Base-by-base conservation (phyloP, 2,113 vertebrate species). In the Leuciscus idus region DNA sequence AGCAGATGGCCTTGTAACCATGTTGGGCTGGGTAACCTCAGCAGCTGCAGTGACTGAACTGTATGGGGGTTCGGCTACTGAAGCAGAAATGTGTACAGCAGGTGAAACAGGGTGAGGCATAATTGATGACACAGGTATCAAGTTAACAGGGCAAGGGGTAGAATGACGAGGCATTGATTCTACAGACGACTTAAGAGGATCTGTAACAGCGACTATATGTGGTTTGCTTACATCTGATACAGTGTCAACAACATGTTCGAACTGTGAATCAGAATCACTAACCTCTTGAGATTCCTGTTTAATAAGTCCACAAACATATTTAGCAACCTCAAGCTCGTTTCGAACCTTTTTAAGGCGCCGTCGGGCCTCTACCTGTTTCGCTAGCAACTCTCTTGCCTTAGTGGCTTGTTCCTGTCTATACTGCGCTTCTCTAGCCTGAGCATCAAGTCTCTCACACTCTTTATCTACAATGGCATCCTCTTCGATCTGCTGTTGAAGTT, bases 401-500 rank as follows among this genome's bases (percentile, higher is more conserved):
- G 30, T 70, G 17, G 66, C 66, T 70, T 70, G 66, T 70, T 70
- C 66, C 66, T 70, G 66, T 70, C 13, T 70, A 70, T 70, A 36
- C 66, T 70, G 28, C 23, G 75, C 75, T 52, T 78, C n/a, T 28
- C 7, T 57, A 9, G 73, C 73, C n/a, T 76, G 73, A 26, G 75
- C 26, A 55, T 57, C 50, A 6, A 78, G 48, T 52, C 50, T 78
- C 15, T 78, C 46, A 78, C 75, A 57, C 50, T 78, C 75, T 30
- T 52, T 50, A 55, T 78, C 75, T 9, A 70, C 30, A 21, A 36
- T 70, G 66, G 66, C 30, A 0, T 70, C 66, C 66, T 19, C 66
- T 70, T 70, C 66, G 0, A 70, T 70, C 66, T 70, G 66, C 28
- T 36, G 15, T 70, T 70, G 66, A 8, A 70, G 66, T 36, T 70